Evolutionary conservation across 2,888 invertebrate species (phyloP).

Genomic region (Ditylenchus weischeri): DNA sequence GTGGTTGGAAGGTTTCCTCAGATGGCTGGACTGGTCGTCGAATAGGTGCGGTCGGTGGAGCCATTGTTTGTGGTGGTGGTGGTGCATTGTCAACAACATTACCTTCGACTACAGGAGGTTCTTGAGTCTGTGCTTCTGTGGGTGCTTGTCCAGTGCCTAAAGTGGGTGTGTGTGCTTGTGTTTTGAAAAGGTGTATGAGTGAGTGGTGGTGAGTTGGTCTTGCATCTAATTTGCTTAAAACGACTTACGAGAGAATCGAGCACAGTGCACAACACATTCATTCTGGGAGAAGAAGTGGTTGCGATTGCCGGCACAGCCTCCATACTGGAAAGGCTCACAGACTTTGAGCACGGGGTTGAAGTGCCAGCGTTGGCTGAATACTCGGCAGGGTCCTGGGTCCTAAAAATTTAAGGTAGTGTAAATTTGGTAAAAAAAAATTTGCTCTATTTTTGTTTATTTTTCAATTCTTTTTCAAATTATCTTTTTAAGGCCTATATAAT

Average conservation of each 20-base stretch:
- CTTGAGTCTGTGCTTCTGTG: background rate
- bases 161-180: background rate
- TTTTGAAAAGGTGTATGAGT: background rate
- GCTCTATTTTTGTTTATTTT: too few relatives aligned
- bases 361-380: conserved; percentile 54
- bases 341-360: conserved; percentile 50
- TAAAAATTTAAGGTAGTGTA: conserved; percentile 23
- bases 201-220: background rate
- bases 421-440: background rate
- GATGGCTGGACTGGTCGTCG: conserved; percentile 2
- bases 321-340: conserved; percentile 56
- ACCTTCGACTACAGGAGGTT: background rate
- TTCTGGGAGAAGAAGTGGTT: conserved; percentile 58
- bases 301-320: conserved; percentile 45
- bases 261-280: conserved; percentile 58
- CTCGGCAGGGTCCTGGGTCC: conserved; percentile 57
- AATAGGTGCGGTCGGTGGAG: background rate
- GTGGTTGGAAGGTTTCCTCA: background rate
- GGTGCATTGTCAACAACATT: conserved; percentile 11
- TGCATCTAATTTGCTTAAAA: background rate
- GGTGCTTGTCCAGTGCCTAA: conserved; percentile 1
- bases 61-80: conserved; percentile 12
- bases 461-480: too few relatives aligned
- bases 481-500: too few relatives aligned
- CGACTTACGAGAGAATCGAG: conserved; percentile 53